These are phyloP conservation scores for Thryonomys swinderianus DNA, from an alignment of 2,113 vertebrate genomes.

Conservation along the genomic window DNA sequence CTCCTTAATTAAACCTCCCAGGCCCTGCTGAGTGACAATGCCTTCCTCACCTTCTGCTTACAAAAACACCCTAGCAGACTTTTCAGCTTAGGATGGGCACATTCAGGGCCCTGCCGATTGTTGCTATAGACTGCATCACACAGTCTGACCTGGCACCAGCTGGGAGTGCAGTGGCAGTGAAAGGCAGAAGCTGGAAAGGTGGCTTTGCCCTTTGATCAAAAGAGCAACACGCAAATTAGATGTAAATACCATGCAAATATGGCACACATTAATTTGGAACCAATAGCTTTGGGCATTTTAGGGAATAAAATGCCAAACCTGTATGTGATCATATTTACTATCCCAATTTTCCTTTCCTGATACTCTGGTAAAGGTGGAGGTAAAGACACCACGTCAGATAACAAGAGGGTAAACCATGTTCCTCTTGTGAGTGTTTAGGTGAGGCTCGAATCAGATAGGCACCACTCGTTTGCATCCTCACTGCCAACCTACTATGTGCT, in stretches of 20 bases:
- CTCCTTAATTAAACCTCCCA: constrained; percentile 71
- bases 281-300: constrained; percentile 64
- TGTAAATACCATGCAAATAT: constrained; percentile 38
- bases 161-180: neutral
- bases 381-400: neutral
- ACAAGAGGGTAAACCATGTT: neutral
- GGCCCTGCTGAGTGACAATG: neutral
- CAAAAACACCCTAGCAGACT: neutral
- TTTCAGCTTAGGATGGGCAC: neutral
- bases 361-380: constrained; percentile 31
- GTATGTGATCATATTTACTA: constrained; percentile 42
- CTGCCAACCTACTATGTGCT: neutral
- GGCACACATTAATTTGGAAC: constrained; percentile 56
- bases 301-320: constrained; percentile 51
- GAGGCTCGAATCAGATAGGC: neutral
- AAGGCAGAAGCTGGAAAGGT: neutral
- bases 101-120: neutral
- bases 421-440: neutral
- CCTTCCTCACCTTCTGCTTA: neutral
- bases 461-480: neutral
- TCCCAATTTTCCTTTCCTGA: constrained; percentile 45
- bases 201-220: constrained; percentile 59
- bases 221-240: constrained; percentile 57
- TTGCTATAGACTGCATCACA: neutral
- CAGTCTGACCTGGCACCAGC: neutral